These are phyloP conservation scores for Argyra leucocephala DNA, from an alignment of 2,888 invertebrate genomes.

Conservation along the genomic window DNA sequence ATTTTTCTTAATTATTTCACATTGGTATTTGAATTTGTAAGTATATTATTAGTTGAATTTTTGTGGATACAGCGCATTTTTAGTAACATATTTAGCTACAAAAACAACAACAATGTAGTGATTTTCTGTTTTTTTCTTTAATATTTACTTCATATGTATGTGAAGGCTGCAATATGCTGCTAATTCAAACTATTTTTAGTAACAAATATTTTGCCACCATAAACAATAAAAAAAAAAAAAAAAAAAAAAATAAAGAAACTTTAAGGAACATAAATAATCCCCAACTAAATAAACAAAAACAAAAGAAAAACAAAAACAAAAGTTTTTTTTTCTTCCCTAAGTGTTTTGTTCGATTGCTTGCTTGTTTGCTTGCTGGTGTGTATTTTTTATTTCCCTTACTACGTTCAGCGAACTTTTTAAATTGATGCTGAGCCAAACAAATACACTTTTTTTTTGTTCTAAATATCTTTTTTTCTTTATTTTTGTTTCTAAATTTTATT, in stretches of 20 bases:
- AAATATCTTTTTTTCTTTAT: too few relatives aligned
- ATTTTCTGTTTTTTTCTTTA: too few relatives aligned
- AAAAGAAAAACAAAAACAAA: background rate
- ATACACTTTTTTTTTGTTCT: background rate
- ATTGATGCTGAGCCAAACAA: background rate
- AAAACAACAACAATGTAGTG: too few relatives aligned
- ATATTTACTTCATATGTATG: background rate
- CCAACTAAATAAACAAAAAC: slow-evolving; percentile 3
- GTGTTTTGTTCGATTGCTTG: too few relatives aligned
- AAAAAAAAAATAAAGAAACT: background rate
- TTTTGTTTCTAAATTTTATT: too few relatives aligned
- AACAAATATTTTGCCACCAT: slow-evolving; percentile 1
- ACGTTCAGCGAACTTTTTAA: slow-evolving; percentile 4
- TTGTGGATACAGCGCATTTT: too few relatives aligned
- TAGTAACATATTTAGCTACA: too few relatives aligned
- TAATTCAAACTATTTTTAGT: background rate
- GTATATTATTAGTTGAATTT: too few relatives aligned
- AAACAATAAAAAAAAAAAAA: background rate
- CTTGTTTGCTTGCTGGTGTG: background rate
- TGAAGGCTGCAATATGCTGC: background rate
- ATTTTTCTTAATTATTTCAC: too few relatives aligned
- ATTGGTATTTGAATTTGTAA: too few relatives aligned
- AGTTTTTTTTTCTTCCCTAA: too few relatives aligned
- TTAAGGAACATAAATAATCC: slow-evolving; percentile 6
- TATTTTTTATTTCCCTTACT: background rate